Evolutionary conservation across 2,113 vertebrate genomes (phyloP).

Genomic region (Eidolon helvum): DNA sequence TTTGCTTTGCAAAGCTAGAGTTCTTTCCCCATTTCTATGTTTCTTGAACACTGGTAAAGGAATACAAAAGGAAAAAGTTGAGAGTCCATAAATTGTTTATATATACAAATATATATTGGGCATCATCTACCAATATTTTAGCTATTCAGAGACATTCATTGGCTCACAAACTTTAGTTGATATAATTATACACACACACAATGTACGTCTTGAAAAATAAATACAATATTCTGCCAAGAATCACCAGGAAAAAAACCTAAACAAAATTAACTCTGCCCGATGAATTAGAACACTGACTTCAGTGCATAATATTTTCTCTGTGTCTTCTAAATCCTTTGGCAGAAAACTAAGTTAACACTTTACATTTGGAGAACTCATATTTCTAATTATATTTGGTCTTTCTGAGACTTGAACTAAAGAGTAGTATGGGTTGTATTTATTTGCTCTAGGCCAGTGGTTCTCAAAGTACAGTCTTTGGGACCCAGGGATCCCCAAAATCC

Average conservation of each 20-base stretch:
- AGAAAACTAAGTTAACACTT: slow-evolving; percentile 39
- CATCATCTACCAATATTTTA: background rate
- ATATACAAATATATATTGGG: background rate
- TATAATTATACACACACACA: background rate
- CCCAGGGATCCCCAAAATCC: background rate
- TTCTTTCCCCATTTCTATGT: background rate
- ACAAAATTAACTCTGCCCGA: slow-evolving; percentile 29
- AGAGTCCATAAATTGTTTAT: background rate
- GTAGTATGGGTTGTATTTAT: slow-evolving; percentile 29
- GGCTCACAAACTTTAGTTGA: background rate
- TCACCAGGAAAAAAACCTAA: background rate
- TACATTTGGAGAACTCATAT: background rate
- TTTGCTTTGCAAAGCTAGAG: no score
- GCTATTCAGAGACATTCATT: background rate
- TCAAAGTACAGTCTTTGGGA: background rate
- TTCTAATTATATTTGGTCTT: slow-evolving; percentile 25
- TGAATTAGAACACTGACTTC: slow-evolving; percentile 37
- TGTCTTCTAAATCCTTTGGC: background rate
- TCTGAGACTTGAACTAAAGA: slow-evolving; percentile 28
- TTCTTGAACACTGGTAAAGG: background rate
- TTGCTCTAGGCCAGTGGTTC: background rate
- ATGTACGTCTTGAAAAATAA: slow-evolving; percentile 23
- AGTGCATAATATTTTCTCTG: background rate
- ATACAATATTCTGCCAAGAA: slow-evolving; percentile 12
- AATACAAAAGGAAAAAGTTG: background rate